Evolutionary conservation across 2,797 vertebrate genomes (phyloP).

Genomic region (Melanotaenia pygmaea): DNA sequence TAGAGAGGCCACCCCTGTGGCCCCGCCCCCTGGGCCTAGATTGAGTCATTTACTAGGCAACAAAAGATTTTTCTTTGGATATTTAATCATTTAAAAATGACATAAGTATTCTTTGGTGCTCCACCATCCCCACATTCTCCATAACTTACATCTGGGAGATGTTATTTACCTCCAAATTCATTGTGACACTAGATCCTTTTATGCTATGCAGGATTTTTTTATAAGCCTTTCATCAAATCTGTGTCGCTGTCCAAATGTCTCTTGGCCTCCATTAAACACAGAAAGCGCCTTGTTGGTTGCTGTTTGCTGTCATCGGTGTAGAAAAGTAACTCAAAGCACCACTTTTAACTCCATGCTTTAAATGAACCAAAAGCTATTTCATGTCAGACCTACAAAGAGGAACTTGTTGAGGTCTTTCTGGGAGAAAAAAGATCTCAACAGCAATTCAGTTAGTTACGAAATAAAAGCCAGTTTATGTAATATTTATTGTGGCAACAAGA

Average conservation of each 20-base stretch:
- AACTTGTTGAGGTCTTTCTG: conserved; percentile 1
- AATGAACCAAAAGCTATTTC: conserved; percentile 12
- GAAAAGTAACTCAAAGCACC: conserved; percentile 18
- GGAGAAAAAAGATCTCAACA: conserved; percentile 3
- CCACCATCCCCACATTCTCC: conserved; percentile 21
- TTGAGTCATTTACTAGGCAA: conserved; percentile 65
- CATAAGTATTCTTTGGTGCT: conserved; percentile 53
- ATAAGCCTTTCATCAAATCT: conserved; percentile 54
- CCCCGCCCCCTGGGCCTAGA: neutral
- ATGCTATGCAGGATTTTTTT: neutral
- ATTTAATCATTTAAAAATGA: conserved; percentile 71
- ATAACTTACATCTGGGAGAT: conserved; percentile 43
- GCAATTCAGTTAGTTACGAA: conserved; percentile 12
- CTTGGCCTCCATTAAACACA: conserved; percentile 51
- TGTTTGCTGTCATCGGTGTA: conserved; percentile 16
- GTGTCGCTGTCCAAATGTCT: conserved; percentile 43
- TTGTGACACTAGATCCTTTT: conserved; percentile 14
- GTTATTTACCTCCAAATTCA: conserved; percentile 59
- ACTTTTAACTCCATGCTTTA: conserved; percentile 26
- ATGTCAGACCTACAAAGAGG: conserved; percentile 12
- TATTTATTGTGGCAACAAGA: no score
- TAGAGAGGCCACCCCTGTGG: no score
- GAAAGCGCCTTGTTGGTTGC: conserved; percentile 28
- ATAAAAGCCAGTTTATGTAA: neutral
- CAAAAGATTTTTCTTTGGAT: conserved; percentile 61